phyloP scores from a whole-genome alignment of 2,113 vertebrate genomes.

The Alces alces region DNA sequence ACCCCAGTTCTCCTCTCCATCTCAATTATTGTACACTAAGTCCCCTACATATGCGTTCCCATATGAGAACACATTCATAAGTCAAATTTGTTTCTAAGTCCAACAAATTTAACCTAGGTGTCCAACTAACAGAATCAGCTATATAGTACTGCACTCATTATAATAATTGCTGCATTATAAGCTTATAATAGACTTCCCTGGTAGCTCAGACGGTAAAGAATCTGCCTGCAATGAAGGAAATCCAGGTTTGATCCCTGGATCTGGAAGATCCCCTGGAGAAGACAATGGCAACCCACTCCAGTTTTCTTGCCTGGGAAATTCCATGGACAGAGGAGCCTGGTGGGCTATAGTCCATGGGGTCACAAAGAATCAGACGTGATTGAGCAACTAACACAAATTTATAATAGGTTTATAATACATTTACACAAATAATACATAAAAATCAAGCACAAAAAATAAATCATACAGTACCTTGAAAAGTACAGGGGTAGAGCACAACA shows the following conservation, averaged over 20 bases:
- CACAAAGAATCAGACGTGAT: not conserved
- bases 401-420: not conserved
- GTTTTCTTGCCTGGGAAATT: not conserved
- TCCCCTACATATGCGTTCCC: not conserved
- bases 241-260: not conserved
- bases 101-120: not conserved
- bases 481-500: not conserved
- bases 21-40: not conserved
- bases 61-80: not conserved
- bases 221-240: not conserved
- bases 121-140: not conserved
- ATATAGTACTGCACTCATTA: not conserved
- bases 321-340: not conserved
- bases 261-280: not conserved
- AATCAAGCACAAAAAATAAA: not conserved
- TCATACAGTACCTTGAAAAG: not conserved
- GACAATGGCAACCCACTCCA: not conserved
- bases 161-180: not conserved
- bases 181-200: not conserved
- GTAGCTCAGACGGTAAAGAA: not conserved
- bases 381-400: not conserved
- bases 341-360: not conserved
- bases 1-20: fast-evolving
- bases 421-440: not conserved
- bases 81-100: not conserved